Percentiles rank a stretch among this genome's conserved stretches.
Conservation (phyloP, 2,888 invertebrate species). For the Gryllus longicercus region DNA sequence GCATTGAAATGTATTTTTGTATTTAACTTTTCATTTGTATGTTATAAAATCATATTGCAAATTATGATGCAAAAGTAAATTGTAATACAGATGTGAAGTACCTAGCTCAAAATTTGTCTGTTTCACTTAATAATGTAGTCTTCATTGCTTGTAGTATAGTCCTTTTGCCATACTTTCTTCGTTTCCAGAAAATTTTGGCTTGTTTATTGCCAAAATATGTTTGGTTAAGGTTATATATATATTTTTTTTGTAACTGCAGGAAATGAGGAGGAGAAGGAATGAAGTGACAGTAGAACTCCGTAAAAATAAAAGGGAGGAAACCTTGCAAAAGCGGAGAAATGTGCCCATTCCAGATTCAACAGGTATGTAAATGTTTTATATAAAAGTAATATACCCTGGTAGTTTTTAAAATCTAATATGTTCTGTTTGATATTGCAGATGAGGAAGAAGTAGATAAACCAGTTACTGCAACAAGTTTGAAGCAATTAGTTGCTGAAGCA, state of each 20-base stretch:
- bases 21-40: no score
- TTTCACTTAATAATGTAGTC: neutral
- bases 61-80: neutral
- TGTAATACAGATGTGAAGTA: neutral
- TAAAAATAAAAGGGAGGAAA: conserved; percentile 97
- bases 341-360: conserved; percentile 85
- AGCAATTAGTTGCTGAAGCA: conserved; percentile 83
- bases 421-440: conserved; percentile 49
- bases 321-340: conserved; percentile 91
- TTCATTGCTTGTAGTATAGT: neutral
- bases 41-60: no score
- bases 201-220: neutral
- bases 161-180: no score
- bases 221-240: neutral
- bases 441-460: conserved; percentile 71
- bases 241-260: conserved; percentile 55
- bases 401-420: conserved; percentile 18
- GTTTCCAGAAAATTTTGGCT: neutral
- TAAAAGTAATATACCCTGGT: neutral
- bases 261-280: conserved; percentile 94
- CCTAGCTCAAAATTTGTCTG: neutral
- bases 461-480: conserved; percentile 68
- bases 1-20: no score
- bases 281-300: conserved; percentile 95
- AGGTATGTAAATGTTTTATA: conserved; percentile 45